These are phyloP conservation scores for Calliopsis andreniformis DNA, from an alignment of 1,140 invertebrate species.

Conservation along the genomic window DNA sequence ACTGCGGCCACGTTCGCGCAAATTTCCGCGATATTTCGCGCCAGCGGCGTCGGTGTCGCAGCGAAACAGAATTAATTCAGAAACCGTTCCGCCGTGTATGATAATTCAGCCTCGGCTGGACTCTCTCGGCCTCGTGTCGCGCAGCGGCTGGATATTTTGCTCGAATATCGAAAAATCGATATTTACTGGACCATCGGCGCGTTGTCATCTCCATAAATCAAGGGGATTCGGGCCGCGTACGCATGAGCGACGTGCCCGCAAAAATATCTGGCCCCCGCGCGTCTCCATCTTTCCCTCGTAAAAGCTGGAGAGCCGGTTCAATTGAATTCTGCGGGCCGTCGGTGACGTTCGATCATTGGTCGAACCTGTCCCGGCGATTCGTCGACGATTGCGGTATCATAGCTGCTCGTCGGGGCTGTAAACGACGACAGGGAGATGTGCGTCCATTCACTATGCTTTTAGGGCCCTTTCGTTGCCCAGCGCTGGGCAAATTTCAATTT, in stretches of 20 bases:
- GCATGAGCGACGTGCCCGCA: slow-evolving; percentile 26
- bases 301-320: not conserved
- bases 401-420: not conserved
- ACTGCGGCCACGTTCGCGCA: not conserved
- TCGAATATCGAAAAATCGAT: slow-evolving; percentile 60
- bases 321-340: slow-evolving; percentile 51
- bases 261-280: slow-evolving; percentile 50
- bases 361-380: slow-evolving; percentile 44
- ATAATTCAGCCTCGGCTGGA: slow-evolving; percentile 2
- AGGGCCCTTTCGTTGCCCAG: slow-evolving; percentile 8
- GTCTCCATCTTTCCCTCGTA: slow-evolving; percentile 55
- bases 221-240: slow-evolving; percentile 36
- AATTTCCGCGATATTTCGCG: not conserved
- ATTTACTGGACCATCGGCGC: slow-evolving; percentile 53
- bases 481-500: slow-evolving; percentile 68
- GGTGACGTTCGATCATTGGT: slow-evolving; percentile 17
- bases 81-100: slow-evolving; percentile 23
- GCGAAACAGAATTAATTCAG: slow-evolving; percentile 26
- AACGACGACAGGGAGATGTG: not conserved
- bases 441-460: slow-evolving; percentile 5
- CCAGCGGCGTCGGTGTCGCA: not conserved
- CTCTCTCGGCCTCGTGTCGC: not conserved
- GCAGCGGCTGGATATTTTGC: slow-evolving; percentile 12
- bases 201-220: slow-evolving; percentile 63
- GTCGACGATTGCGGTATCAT: not conserved